Percentiles rank a stretch among this genome's conserved stretches.
Conservation (phyloP, 2,113 vertebrate genomes). For the Rhinogobius similis region DNA sequence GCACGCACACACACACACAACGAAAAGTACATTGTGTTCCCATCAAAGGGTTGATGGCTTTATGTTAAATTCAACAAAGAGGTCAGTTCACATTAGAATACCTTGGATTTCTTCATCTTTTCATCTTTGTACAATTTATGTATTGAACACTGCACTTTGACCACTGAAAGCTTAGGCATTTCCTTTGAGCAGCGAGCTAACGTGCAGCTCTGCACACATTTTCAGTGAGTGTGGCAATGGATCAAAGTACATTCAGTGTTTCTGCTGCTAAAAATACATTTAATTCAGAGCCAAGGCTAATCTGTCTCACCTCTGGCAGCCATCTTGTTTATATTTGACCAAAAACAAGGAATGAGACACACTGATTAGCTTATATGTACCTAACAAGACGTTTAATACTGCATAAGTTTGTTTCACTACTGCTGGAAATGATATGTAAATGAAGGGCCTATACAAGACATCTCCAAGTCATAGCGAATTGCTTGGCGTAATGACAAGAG, state of each 20-base stretch:
- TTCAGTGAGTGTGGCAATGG: conserved; percentile 11
- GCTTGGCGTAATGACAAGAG: conserved; percentile 55
- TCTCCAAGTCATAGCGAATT: conserved; percentile 60
- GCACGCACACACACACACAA: not conserved
- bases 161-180: conserved; percentile 46
- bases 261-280: conserved; percentile 50
- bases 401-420: conserved; percentile 5
- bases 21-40: not conserved
- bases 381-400: conserved; percentile 4
- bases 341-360: conserved; percentile 21
- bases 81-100: conserved; percentile 6
- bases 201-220: conserved; percentile 54
- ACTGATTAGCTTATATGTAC: conserved; percentile 28
- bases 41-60: not conserved
- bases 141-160: conserved; percentile 20
- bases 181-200: conserved; percentile 46
- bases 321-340: conserved; percentile 39
- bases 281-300: conserved; percentile 38
- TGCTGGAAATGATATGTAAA: conserved; percentile 43
- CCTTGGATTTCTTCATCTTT: not conserved
- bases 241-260: conserved; percentile 38
- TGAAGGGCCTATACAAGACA: conserved; percentile 54
- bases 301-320: conserved; percentile 33
- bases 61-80: not conserved
- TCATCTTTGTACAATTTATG: conserved; percentile 15